Evolutionary conservation across 2,888 invertebrate genomes (phyloP), one percentile per base, ranked within the genome.

Genomic region (Drosophila longiperda): DNA sequence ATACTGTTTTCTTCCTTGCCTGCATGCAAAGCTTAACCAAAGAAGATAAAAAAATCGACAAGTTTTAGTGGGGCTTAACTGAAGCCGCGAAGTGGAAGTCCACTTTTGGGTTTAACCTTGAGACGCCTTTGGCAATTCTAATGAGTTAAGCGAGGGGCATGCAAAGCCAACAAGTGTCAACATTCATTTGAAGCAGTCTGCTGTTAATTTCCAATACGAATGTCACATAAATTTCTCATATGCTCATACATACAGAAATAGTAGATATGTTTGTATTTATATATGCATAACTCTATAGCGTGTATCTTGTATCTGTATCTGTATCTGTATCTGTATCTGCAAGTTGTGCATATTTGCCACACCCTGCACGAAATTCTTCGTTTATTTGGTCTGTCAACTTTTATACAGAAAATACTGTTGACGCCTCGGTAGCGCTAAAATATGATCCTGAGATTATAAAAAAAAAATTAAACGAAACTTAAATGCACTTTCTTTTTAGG

Each of bases 101-200:
- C 66, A 42, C 65, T 34, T 55, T 40, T 54, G 26, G 71, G 23
- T 40, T 70, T 67, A 78, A 67, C 83, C 87, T 88, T 83, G 89
- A 72, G 77, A 53, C 58, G 62, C 58, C 68, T 73, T 59, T 50
- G 59, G 42, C 53, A 71, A 55, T 72, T 87, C 83, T 87, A 83
- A 87, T 84, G 77, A 87, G 84, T 73, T 40, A 53, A 69, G 42
- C 53, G 45, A 50, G 55, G 57, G 60, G 58, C 74, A 74, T 53
- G 75, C 63, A 62, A 68, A 69, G 65, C 75, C 66, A 80, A 87
- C 90, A 87, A 89, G 87, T 87, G 88, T 89, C 88, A 87, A 83
- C 88, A 85, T 87, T 89, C 79, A 87, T 87, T 89, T 81, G 76
- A 75, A 75, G 69, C 82, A 59, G 71, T 80, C 80, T 70, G 80